A percentile compares a stretch with the other conserved stretches of the same genome.
phyloP scores from a whole-genome alignment of 2,888 invertebrate genomes.

The Andrena minutula region DNA sequence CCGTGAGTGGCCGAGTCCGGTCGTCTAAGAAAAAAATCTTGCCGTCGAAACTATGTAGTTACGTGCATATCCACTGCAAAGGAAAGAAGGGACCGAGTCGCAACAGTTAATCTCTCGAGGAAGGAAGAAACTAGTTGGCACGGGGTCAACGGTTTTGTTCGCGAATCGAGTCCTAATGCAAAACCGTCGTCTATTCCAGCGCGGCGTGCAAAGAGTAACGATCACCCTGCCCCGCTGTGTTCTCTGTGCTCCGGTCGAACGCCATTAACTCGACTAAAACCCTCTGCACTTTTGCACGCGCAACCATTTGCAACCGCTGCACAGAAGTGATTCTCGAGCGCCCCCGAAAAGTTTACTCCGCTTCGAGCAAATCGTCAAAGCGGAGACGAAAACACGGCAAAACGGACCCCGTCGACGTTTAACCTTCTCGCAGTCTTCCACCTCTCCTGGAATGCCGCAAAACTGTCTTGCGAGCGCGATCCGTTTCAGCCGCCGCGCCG shows the following conservation, averaged over 20 bases:
- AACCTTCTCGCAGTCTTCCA: conserved; percentile 9
- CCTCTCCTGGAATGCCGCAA: conserved; percentile 8
- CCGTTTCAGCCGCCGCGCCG: not conserved
- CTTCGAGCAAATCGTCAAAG: not conserved
- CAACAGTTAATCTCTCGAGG: conserved; percentile 40
- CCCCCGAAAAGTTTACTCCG: conserved; percentile 14
- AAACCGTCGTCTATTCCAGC: conserved; percentile 35
- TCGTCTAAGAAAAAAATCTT: conserved; percentile 37
- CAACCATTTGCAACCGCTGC: not conserved
- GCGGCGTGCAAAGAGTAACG: conserved; percentile 36
- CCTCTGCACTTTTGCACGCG: conserved; percentile 3
- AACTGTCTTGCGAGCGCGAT: conserved; percentile 7
- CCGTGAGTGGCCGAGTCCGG: not conserved
- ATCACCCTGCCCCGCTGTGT: not conserved
- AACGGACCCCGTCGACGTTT: conserved; percentile 8
- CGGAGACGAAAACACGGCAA: not conserved
- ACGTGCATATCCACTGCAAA: too few species aligned
- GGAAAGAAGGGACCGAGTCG: not conserved
- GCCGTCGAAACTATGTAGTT: not conserved
- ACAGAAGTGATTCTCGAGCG: not conserved
- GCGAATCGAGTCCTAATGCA: conserved; percentile 39
- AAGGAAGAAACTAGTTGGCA: conserved; percentile 50
- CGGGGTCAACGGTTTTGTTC: conserved; percentile 55
- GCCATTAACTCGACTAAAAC: conserved; percentile 25
- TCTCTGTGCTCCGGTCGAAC: not conserved